These are phyloP conservation scores for Etheostoma perlongum DNA, from an alignment of 2,797 vertebrate genomes.

Conservation along the genomic window DNA sequence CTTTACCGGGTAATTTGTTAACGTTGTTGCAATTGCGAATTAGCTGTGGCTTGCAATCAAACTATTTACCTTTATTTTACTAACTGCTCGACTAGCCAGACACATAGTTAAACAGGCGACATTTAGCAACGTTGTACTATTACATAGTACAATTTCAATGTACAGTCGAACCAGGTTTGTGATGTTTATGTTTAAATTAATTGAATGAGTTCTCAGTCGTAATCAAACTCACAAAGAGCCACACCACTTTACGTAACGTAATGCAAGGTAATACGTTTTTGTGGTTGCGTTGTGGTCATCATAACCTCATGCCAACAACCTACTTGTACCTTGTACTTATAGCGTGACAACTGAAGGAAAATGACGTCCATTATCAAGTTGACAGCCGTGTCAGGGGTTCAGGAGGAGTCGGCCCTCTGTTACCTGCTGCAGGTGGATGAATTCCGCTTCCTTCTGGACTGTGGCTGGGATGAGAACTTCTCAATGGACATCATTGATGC, in stretches of 20 bases:
- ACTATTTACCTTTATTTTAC: neutral
- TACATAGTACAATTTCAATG: rapidly evolving
- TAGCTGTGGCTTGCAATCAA: conserved; percentile 28
- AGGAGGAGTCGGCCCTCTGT: conserved; percentile 98
- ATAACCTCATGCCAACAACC: neutral
- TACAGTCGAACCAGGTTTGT: neutral
- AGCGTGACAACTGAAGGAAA: conserved; percentile 64
- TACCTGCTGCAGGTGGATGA: conserved; percentile 98
- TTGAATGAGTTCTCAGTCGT: neutral
- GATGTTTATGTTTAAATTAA: neutral
- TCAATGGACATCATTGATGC: conserved; percentile 98
- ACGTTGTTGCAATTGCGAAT: neutral
- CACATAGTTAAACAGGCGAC: neutral
- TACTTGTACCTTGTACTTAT: conserved; percentile 29
- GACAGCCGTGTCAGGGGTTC: conserved; percentile 96
- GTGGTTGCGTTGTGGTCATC: too few relatives aligned
- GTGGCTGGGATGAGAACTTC: conserved; percentile 99
- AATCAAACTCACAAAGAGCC: neutral
- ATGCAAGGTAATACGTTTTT: too few relatives aligned
- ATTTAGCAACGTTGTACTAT: neutral
- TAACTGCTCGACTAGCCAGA: rapidly evolving
- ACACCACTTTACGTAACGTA: too few relatives aligned
- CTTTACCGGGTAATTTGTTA: conserved; percentile 46
- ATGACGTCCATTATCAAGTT: conserved; percentile 99
- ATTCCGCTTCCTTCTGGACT: conserved; percentile 97